Base-by-base conservation (phyloP, 37 sponge, comb jelly and placozoan species). In the Axinella damicornis region DNA sequence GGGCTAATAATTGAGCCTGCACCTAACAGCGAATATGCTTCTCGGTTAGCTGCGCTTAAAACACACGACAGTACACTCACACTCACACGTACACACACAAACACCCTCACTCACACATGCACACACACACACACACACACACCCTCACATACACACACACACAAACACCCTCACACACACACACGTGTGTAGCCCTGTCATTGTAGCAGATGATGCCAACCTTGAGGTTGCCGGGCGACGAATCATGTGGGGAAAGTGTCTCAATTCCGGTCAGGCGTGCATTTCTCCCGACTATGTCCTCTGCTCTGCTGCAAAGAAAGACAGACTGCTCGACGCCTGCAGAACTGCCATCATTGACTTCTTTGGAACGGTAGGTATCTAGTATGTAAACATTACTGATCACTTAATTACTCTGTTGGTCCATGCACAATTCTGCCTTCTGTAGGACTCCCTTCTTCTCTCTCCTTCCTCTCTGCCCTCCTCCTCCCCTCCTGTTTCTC, bases 121-220 rank as follows among this genome's bases (percentile, higher is more conserved):
- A 61, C 62, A 61, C 62, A 61, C 62, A 61, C 62, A 61, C 62
- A 61, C 62, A 61, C 14, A 11, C 62, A 61, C 62, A 61, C 62
- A 61, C 14, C 4, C 62, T 14, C 62, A 61, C 62, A 61, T 13
- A 61, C 62, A 61, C 62, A 61, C 62, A 61, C 14, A 61, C 14
- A 11, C 62, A 61, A 5, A 61, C 62, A 61, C 62, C 2, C 62
- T 14, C 62, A 61, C 62, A 61, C 62, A 11, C 62, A 61, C 62
- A 11, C 62, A 61, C 62, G 27, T 13, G 11, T 13, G 27, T 13
- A 71, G 81, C 52, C 88, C 88, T 5, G 35, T 32, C 19, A 30
- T 94, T 40, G 90, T 97, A 38, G 83, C 86, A 38, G 90, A 88
- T 58, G 84, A 82, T 84, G 83, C 88, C 16, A 90, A 97, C 82